Conservation (phyloP, 2,797 vertebrate species). For the Pantherophis alleghaniensis region DNA sequence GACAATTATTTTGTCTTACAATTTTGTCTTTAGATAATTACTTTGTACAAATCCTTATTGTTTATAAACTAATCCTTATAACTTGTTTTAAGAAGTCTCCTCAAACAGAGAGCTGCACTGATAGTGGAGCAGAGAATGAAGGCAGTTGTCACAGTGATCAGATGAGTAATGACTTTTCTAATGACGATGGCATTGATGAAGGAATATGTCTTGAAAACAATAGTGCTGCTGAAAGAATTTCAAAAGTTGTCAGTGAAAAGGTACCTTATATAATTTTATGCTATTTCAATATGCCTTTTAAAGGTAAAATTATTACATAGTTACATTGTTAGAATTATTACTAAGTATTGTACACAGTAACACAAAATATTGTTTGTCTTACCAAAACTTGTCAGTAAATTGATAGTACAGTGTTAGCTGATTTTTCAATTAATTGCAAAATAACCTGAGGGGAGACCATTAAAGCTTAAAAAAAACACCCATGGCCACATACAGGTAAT, state of each 20-base stretch:
- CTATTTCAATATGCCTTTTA: background rate
- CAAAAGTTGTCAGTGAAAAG: constrained; percentile 88
- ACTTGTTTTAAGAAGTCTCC: constrained; percentile 89
- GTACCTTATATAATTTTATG: constrained; percentile 65
- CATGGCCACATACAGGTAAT: background rate
- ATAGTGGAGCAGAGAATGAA: constrained; percentile 98
- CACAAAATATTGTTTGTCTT: background rate
- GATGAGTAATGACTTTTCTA: constrained; percentile 99
- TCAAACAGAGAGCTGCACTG: constrained; percentile 98
- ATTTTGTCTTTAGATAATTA: background rate
- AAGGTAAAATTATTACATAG: background rate
- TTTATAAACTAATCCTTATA: constrained; percentile 37
- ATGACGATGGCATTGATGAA: constrained; percentile 95
- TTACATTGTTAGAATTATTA: background rate
- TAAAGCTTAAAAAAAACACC: background rate
- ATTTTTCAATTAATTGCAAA: background rate
- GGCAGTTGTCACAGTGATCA: constrained; percentile 99
- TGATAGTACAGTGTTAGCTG: background rate
- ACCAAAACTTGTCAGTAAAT: background rate
- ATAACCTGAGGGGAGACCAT: background rate
- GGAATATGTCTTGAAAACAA: constrained; percentile 96
- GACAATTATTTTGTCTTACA: background rate
- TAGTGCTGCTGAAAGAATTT: constrained; percentile 84
- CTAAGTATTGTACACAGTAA: background rate
- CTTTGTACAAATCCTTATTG: background rate